Evolutionary conservation across 2,113 vertebrate species (phyloP).

Genomic region (Dolichotis patagonum): DNA sequence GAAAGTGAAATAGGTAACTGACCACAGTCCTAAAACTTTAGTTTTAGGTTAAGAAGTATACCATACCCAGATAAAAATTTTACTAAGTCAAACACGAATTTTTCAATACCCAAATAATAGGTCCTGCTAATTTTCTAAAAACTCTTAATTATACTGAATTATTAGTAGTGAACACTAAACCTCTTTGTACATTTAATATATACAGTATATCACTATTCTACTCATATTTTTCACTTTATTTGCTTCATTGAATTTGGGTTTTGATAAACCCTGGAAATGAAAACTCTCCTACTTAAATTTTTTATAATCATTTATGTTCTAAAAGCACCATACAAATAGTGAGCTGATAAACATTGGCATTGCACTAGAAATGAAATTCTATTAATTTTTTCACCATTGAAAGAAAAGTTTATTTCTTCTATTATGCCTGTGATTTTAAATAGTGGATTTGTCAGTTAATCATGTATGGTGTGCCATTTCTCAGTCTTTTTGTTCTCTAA

Average conservation of each 20-base stretch:
- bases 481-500: not conserved
- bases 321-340: not conserved
- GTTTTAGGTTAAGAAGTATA: not conserved
- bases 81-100: not conserved
- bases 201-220: not conserved
- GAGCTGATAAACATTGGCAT: not conserved
- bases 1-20: not conserved
- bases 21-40: not conserved
- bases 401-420: not conserved
- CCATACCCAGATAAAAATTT: not conserved
- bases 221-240: not conserved
- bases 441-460: not conserved
- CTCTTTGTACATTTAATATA: not conserved
- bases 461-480: not conserved
- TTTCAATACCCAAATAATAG: not conserved
- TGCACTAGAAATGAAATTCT: not conserved
- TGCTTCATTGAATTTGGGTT: not conserved
- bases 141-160: not conserved
- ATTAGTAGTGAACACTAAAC: not conserved
- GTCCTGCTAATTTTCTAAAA: not conserved
- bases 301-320: not conserved
- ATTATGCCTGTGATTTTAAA: not conserved
- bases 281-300: not conserved
- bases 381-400: not conserved
- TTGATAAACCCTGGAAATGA: not conserved